Conservation (phyloP, 1,140 invertebrate genomes). For the Aleiodes sp. region DNA sequence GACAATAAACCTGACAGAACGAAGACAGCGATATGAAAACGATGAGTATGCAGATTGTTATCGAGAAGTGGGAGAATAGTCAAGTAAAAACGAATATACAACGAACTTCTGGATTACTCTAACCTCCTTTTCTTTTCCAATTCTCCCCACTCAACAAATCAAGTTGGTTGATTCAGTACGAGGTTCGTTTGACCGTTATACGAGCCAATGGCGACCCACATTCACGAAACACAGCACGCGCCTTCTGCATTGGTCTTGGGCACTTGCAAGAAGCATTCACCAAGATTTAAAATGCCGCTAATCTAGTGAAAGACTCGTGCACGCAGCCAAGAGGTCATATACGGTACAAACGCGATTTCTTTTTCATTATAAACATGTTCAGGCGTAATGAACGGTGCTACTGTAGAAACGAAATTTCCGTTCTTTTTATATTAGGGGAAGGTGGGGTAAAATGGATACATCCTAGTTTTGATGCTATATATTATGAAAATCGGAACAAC, state of each 20-base stretch:
- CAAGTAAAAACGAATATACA: slow-evolving; percentile 25
- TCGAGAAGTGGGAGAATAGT: background rate
- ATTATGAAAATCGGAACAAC: too few relatives aligned
- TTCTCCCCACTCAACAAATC: background rate
- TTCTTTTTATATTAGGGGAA: too few relatives aligned
- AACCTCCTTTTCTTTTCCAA: background rate
- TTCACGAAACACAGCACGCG: slow-evolving; percentile 40
- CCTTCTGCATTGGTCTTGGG: slow-evolving; percentile 33
- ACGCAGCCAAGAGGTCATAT: slow-evolving; percentile 3
- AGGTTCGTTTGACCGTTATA: slow-evolving; percentile 56
- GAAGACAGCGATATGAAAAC: background rate
- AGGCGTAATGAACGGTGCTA: background rate
- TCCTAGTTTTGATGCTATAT: too few relatives aligned
- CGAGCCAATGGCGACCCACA: slow-evolving; percentile 62
- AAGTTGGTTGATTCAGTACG: slow-evolving; percentile 35
- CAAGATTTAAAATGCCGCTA: slow-evolving; percentile 41
- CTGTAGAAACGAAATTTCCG: background rate
- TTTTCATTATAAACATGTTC: slow-evolving; percentile 9
- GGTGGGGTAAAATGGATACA: too few relatives aligned
- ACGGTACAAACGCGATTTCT: slow-evolving; percentile 3
- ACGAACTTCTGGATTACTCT: slow-evolving; percentile 39
- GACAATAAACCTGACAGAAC: slow-evolving; percentile 29
- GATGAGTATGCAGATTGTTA: background rate
- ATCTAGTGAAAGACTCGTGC: slow-evolving; percentile 1
- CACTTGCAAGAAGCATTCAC: slow-evolving; percentile 32